phyloP scores from a whole-genome alignment of 2,113 vertebrate species.

The Sarotherodon lohbergeri region DNA sequence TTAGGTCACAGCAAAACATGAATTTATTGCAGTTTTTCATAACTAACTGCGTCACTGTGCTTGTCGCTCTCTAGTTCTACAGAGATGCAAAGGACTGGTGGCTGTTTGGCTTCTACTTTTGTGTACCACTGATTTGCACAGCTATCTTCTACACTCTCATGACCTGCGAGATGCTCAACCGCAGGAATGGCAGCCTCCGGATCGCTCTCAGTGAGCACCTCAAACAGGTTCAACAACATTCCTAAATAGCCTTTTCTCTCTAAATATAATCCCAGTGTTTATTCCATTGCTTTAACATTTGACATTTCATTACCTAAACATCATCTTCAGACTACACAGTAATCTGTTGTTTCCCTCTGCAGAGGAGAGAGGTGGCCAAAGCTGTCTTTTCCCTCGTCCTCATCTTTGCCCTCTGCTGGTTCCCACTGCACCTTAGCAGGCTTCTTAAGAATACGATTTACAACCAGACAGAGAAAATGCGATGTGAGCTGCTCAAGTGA shows the following conservation, averaged over 20 bases:
- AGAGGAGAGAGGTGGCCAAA: conserved; percentile 97
- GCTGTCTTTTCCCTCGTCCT: conserved; percentile 96
- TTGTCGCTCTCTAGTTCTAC: conserved; percentile 77
- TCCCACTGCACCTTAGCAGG: conserved; percentile 91
- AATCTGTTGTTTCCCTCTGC: conserved; percentile 1
- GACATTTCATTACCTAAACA: neutral
- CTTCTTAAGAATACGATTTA: conserved; percentile 88
- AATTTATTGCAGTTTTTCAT: neutral
- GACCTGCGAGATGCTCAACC: conserved; percentile 95
- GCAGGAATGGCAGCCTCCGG: conserved; percentile 89
- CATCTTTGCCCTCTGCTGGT: conserved; percentile 97
- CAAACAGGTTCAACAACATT: conserved; percentile 81
- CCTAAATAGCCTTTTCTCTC: neutral
- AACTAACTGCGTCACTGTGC: neutral
- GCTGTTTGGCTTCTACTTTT: conserved; percentile 97
- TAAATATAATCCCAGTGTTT: neutral
- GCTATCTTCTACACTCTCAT: conserved; percentile 93
- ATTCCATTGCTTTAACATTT: neutral
- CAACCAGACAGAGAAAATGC: conserved; percentile 59
- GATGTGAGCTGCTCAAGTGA: conserved; percentile 92
- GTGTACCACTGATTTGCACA: conserved; percentile 86
- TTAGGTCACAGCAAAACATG: neutral
- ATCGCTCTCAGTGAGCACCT: conserved; percentile 96
- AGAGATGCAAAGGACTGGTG: conserved; percentile 89
- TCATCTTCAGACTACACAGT: neutral